A percentile compares a stretch with the other conserved stretches of the same genome.
These are phyloP conservation scores for Bufotes viridis DNA, from an alignment of 2,797 vertebrate genomes.

Conservation along the genomic window DNA sequence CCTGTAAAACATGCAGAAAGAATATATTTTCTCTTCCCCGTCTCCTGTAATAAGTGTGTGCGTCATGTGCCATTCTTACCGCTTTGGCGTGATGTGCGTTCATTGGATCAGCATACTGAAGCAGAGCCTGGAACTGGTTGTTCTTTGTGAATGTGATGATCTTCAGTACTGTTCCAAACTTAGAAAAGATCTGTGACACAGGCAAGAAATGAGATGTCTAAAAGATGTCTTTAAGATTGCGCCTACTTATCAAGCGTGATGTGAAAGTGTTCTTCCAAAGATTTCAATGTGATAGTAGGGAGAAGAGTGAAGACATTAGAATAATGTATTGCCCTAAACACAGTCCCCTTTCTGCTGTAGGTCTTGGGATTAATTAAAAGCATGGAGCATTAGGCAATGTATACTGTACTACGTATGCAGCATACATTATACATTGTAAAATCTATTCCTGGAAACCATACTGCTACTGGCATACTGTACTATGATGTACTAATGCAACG, in stretches of 20 bases:
- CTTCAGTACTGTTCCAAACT: constrained; percentile 83
- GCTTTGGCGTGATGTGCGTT: constrained; percentile 82
- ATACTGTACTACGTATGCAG: no score
- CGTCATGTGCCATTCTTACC: constrained; percentile 72
- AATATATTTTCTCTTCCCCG: constrained; percentile 7
- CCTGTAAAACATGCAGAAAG: constrained; percentile 37
- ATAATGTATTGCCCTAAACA: not conserved
- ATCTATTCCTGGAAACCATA: no score
- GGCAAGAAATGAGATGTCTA: constrained; percentile 26
- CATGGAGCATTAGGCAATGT: not conserved
- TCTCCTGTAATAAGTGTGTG: constrained; percentile 20
- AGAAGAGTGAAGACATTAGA: not conserved
- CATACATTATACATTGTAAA: no score
- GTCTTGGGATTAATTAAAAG: not conserved
- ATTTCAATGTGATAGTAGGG: not conserved
- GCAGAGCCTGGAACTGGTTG: constrained; percentile 83
- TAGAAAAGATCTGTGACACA: constrained; percentile 81
- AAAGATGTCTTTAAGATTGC: not conserved
- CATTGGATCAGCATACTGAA: constrained; percentile 79
- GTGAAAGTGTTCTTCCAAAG: not conserved
- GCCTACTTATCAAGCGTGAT: not conserved
- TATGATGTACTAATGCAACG: no score
- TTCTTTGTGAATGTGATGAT: constrained; percentile 85
- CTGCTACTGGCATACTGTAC: no score
- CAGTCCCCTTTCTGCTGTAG: not conserved